Evolutionary conservation across 1,140 invertebrate species (phyloP).

Genomic region (Monomorium pharaonis): DNA sequence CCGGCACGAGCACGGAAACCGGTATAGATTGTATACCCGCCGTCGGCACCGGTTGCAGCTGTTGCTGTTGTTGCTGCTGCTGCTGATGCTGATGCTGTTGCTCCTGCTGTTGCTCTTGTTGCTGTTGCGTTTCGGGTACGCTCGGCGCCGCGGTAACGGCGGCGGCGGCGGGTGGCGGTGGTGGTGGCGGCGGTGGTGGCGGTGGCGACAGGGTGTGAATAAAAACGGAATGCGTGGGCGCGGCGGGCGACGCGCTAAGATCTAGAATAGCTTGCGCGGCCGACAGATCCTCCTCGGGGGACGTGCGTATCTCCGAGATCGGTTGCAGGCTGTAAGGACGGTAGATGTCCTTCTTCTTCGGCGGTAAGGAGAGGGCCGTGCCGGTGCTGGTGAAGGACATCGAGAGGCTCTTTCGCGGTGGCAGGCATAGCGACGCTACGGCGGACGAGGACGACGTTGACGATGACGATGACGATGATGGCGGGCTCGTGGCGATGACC

Average conservation of each 20-base stretch:
- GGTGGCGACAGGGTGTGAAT: conserved; percentile 84
- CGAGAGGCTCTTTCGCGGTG: conserved; percentile 89
- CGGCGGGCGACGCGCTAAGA: conserved; percentile 93
- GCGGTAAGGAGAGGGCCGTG: conserved; percentile 91
- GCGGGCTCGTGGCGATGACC: conserved; percentile 81
- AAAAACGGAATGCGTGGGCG: conserved; percentile 84
- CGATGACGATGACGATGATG: conserved; percentile 68
- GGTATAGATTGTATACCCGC: conserved; percentile 71
- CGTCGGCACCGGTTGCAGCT: conserved; percentile 59
- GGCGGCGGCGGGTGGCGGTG: conserved; percentile 78
- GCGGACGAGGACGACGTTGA: conserved; percentile 61
- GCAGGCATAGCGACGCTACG: conserved; percentile 71
- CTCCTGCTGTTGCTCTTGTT: conserved; percentile 9
- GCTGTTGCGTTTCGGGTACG: conserved; percentile 11
- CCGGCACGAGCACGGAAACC: conserved; percentile 78
- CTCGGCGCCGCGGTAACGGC: background rate
- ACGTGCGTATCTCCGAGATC: conserved; percentile 86
- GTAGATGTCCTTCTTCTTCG: conserved; percentile 95
- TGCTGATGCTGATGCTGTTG: background rate
- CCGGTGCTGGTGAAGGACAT: conserved; percentile 94
- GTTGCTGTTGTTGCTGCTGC: conserved; percentile 26
- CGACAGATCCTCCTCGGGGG: conserved; percentile 91
- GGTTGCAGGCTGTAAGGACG: conserved; percentile 93
- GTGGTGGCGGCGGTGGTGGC: conserved; percentile 85
- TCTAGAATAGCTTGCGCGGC: conserved; percentile 95